Evolutionary conservation across 1,140 invertebrate species (phyloP).

Genomic region (Megalonaias nervosa): DNA sequence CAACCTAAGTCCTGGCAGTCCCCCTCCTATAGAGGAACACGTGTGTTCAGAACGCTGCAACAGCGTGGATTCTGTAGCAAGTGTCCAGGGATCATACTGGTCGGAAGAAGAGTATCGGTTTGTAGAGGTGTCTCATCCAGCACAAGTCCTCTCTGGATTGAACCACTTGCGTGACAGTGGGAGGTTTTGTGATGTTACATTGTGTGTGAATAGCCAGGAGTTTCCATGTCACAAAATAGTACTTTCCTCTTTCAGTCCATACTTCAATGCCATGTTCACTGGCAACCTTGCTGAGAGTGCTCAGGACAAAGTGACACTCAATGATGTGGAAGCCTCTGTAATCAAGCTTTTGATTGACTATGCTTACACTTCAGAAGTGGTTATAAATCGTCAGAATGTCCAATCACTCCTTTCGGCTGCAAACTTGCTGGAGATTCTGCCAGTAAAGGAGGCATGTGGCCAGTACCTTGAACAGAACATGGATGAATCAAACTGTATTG

Average conservation of each 20-base stretch:
- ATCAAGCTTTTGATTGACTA: conserved; percentile 73
- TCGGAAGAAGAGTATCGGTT: conserved; percentile 51
- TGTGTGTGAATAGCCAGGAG: conserved; percentile 69
- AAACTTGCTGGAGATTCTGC: conserved; percentile 74
- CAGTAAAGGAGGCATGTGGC: conserved; percentile 75
- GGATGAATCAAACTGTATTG: conserved; percentile 75
- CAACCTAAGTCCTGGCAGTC: too few relatives aligned
- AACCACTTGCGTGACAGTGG: conserved; percentile 70
- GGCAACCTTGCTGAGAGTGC: conserved; percentile 71
- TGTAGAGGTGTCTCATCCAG: conserved; percentile 52
- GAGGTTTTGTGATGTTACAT: conserved; percentile 72
- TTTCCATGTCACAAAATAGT: conserved; percentile 73
- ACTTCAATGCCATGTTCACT: conserved; percentile 74
- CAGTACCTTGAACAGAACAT: conserved; percentile 75
- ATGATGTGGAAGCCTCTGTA: conserved; percentile 73
- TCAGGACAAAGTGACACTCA: conserved; percentile 72
- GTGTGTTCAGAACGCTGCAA: background rate
- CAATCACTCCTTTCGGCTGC: conserved; percentile 75
- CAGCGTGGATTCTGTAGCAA: conserved; percentile 30
- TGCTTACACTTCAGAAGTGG: conserved; percentile 74
- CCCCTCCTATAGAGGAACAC: too few relatives aligned
- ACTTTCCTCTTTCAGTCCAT: conserved; percentile 72
- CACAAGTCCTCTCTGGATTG: conserved; percentile 71
- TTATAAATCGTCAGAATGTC: conserved; percentile 74
- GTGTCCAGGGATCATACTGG: conserved; percentile 15